Base-by-base conservation (phyloP, 2,113 vertebrate genomes). In the Mixornis gularis region DNA sequence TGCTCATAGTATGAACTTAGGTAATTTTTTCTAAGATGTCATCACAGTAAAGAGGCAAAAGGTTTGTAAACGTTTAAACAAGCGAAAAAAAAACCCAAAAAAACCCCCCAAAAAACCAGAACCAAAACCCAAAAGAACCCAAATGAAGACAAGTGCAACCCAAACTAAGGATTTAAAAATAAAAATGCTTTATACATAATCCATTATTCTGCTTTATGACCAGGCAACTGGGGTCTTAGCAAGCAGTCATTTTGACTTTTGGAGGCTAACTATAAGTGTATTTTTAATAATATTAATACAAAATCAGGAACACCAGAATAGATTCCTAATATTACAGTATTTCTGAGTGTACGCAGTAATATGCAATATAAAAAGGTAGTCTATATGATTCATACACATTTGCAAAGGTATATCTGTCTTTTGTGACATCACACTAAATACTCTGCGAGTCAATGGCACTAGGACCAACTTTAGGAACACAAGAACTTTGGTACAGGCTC, bases 381-480 rank as follows among this genome's bases (percentile, higher is more conserved):
- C 10, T 41, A 0, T 29, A 18, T 29, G 5, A 2, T 38, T 80
- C 22, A 22, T 27, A 63, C 5, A 18, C 24, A n/a, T 40, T 59
- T 85, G 8, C 13, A 62, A 90, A 85, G 6, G 2, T 3, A 6
- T 62, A 30, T 25, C 29, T 55, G 62, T 43, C 36, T 79, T 84
- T 66, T 58, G 30, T 48, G 34, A 32, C 17, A 13, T 48, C 1
- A 1, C 36, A 46, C 7, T 38, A 5, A 34, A 18, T n/a, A 8
- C 14, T 74, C 9, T 22, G 11, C 4, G 14, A 49, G 7, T 19
- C 21, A 66, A 3, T 9, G 12, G 7, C 40, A 48, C 5, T 14
- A 64, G 21, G 27, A 34, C 5, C 24, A 36, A 12, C 12, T 15
- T 58, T 16, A n/a, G 1, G 0, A 40, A 5, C 44, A 3, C 14